Percentiles rank a stretch among this genome's conserved stretches.
Conservation (phyloP, 2,113 vertebrate genomes). For the Mobula birostris region DNA sequence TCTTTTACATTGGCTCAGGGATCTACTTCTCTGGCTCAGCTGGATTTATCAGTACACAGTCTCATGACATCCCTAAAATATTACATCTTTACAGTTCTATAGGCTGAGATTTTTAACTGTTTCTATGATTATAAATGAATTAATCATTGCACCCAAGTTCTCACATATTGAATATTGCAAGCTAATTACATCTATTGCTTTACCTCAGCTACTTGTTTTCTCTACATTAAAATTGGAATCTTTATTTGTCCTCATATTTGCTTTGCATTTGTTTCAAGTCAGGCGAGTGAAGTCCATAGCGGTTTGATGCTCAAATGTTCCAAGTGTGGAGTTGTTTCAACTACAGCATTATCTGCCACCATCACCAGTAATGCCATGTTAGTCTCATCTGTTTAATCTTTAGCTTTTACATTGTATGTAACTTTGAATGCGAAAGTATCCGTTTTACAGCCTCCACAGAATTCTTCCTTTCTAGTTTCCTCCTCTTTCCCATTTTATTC, state of each 20-base stretch:
- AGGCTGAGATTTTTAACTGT: not conserved
- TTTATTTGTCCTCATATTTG: conserved; percentile 40
- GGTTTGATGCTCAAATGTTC: conserved; percentile 92
- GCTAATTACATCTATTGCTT: conserved; percentile 41
- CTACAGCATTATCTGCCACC: conserved; percentile 78
- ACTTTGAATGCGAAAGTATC: conserved; percentile 33
- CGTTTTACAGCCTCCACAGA: not conserved
- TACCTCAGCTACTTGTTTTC: conserved; percentile 38
- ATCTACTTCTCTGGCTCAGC: not conserved
- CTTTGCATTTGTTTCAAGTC: conserved; percentile 53
- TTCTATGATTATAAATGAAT: not conserved
- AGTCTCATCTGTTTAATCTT: conserved; percentile 60
- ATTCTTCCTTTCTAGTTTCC: not conserved
- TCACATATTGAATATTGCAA: conserved; percentile 10
- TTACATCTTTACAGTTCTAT: not conserved
- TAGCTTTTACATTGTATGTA: conserved; percentile 32
- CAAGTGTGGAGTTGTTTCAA: conserved; percentile 91
- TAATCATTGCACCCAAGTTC: conserved; percentile 17
- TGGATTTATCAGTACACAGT: not conserved
- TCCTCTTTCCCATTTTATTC: not conserved
- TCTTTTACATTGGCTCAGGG: not conserved
- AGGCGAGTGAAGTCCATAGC: conserved; percentile 66
- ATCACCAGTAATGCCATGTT: conserved; percentile 93
- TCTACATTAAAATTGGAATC: conserved; percentile 30
- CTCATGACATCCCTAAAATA: not conserved